Conservation (phyloP, 2,113 vertebrate genomes). For the Austrofundulus limnaeus region DNA sequence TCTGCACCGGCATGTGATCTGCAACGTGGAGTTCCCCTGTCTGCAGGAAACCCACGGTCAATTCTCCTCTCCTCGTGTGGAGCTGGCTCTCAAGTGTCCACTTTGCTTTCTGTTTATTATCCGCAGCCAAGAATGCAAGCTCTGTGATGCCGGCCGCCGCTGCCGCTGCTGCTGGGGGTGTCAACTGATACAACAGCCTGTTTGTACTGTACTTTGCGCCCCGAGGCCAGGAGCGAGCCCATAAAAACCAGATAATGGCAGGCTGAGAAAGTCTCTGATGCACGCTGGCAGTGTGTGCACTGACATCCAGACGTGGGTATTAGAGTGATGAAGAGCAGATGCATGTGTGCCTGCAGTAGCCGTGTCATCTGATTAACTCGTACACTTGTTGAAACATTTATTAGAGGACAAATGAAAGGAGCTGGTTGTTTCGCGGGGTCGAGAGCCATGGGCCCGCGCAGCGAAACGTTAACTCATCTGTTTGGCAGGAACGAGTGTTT, state of each 20-base stretch:
- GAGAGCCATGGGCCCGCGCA: not conserved
- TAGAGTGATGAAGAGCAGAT: slow-evolving; percentile 25
- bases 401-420: slow-evolving; percentile 1
- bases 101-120: slow-evolving; percentile 61
- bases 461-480: slow-evolving; percentile 5
- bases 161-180: slow-evolving; percentile 42
- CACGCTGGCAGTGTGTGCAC: slow-evolving; percentile 31
- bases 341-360: not conserved
- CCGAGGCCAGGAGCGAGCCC: slow-evolving; percentile 42
- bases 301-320: slow-evolving; percentile 26
- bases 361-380: slow-evolving; percentile 5
- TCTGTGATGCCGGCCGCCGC: slow-evolving; percentile 42
- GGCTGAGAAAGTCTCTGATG: slow-evolving; percentile 41
- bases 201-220: slow-evolving; percentile 37
- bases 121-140: slow-evolving; percentile 65
- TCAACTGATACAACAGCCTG: slow-evolving; percentile 53
- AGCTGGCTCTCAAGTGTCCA: slow-evolving; percentile 63
- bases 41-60: slow-evolving; percentile 20
- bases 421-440: not conserved
- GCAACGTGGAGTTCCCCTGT: slow-evolving; percentile 27
- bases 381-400: not conserved
- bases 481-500: slow-evolving; percentile 12
- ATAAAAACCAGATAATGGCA: slow-evolving; percentile 67
- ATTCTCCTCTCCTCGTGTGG: slow-evolving; percentile 37
- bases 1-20: slow-evolving; percentile 1